Percentiles rank a stretch among this genome's conserved stretches.
Evolutionary conservation across 1,140 invertebrate genomes (phyloP).

Genomic region (Neotoxoptera formosana): DNA sequence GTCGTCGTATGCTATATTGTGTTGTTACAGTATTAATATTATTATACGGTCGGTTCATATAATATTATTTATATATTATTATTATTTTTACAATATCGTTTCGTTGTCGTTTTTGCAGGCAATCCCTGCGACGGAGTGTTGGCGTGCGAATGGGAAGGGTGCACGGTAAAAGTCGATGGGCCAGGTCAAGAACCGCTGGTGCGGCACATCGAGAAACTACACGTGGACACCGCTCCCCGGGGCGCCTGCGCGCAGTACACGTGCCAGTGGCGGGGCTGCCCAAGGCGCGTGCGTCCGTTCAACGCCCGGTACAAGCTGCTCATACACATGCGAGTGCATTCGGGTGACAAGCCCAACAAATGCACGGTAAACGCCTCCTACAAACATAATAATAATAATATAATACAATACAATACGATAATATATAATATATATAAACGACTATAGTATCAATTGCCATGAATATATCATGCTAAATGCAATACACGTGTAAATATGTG

Average conservation of each 20-base stretch:
- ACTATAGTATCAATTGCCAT: not conserved
- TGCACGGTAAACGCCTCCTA: conserved; percentile 79
- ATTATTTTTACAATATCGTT: not conserved
- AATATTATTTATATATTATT: no score
- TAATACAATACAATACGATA: not conserved
- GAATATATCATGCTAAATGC: not conserved
- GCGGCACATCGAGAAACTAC: conserved; percentile 87
- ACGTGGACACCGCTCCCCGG: conserved; percentile 73
- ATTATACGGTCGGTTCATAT: not conserved
- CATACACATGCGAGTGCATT: conserved; percentile 96
- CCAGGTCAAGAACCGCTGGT: conserved; percentile 81
- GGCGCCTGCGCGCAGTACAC: conserved; percentile 79
- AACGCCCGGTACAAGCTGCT: conserved; percentile 96
- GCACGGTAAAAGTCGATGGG: conserved; percentile 82
- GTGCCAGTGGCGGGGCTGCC: conserved; percentile 91
- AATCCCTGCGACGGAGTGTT: conserved; percentile 54
- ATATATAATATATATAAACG: not conserved
- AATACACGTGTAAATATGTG: not conserved
- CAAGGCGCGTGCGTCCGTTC: conserved; percentile 84
- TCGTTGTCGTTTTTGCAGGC: conserved; percentile 15
- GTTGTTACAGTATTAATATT: not conserved
- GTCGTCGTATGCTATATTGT: not conserved
- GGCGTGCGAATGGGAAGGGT: conserved; percentile 78
- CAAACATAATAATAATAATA: not conserved
- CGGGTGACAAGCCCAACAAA: conserved; percentile 95